A percentile compares a stretch with the other conserved stretches of the same genome.
phyloP scores from a whole-genome alignment of 1,140 invertebrate species.

The Chlorops oryzae region DNA sequence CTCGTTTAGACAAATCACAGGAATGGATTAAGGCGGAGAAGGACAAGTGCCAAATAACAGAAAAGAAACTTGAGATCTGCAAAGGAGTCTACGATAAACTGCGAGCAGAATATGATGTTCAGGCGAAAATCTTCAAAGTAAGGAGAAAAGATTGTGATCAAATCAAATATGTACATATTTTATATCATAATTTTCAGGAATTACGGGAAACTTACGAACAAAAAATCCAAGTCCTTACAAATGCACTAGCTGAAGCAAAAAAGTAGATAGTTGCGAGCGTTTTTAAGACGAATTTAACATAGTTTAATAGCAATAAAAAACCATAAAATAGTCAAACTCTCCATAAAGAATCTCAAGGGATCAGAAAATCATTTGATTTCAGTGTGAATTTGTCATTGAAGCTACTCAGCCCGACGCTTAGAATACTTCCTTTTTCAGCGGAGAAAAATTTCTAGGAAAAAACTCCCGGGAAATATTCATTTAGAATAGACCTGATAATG shows the following conservation, averaged over 20 bases:
- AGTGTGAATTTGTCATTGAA: too few species aligned
- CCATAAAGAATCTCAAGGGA: too few species aligned
- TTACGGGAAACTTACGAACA: slow-evolving; percentile 39
- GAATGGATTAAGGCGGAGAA: slow-evolving; percentile 62
- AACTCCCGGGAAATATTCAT: too few species aligned
- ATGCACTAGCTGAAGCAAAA: slow-evolving; percentile 36
- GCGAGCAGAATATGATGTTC: slow-evolving; percentile 67
- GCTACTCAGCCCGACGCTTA: too few species aligned
- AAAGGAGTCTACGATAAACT: slow-evolving; percentile 64
- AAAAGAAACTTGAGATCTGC: slow-evolving; percentile 63
- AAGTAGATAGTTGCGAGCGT: too few species aligned
- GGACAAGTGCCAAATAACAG: slow-evolving; percentile 59
- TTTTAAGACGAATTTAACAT: too few species aligned
- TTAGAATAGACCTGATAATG: too few species aligned
- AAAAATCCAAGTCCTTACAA: slow-evolving; percentile 34
- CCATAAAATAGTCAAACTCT: too few species aligned
- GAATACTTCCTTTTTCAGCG: too few species aligned
- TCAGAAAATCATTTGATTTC: too few species aligned
- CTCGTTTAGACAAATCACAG: slow-evolving; percentile 64
- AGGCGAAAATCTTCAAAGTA: slow-evolving; percentile 63
- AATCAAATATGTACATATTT: neutral
- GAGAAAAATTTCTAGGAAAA: too few species aligned
- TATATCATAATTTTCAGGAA: slow-evolving; percentile 20
- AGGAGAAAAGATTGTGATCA: neutral
- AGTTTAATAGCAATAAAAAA: too few species aligned